Evolutionary conservation across 2,797 vertebrate species (phyloP).

Genomic region (Paramormyrops hopkinsi): DNA sequence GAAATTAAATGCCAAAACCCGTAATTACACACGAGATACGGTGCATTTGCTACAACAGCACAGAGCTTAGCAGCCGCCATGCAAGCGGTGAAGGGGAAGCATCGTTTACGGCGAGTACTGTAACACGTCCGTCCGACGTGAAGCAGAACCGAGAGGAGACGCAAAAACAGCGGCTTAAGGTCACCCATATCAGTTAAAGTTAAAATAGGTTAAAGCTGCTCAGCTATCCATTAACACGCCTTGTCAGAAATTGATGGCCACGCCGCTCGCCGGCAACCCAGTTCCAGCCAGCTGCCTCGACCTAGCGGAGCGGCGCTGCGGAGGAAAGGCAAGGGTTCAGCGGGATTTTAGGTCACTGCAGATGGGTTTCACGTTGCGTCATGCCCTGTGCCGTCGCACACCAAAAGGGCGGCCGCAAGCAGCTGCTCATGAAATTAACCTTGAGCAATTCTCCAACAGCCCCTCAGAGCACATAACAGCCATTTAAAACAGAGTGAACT

Average conservation of each 20-base stretch:
- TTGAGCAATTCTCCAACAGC: not conserved
- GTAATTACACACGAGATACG: not conserved
- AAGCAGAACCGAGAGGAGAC: not conserved
- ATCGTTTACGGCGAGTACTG: not conserved
- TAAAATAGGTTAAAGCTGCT: not conserved
- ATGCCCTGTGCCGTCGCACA: not conserved
- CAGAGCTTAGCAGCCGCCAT: not conserved
- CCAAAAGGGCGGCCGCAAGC: not conserved
- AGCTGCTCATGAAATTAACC: not conserved
- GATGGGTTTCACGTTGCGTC: not conserved
- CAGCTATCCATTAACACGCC: not conserved
- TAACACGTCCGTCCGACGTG: not conserved
- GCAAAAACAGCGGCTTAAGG: not conserved
- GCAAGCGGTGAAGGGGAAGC: not conserved
- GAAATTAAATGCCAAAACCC: not conserved
- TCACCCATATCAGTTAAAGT: conserved; percentile 3
- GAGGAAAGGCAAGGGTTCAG: not conserved
- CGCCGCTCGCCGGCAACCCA: too few relatives aligned
- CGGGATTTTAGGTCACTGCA: conserved; percentile 13
- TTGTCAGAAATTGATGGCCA: not conserved
- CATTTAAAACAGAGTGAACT: not conserved
- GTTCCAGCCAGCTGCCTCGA: not conserved
- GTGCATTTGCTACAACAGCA: not conserved
- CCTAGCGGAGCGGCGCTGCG: not conserved
- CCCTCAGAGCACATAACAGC: not conserved